phyloP scores from a whole-genome alignment of 1,140 invertebrate species.

The Hetaerina americana region DNA sequence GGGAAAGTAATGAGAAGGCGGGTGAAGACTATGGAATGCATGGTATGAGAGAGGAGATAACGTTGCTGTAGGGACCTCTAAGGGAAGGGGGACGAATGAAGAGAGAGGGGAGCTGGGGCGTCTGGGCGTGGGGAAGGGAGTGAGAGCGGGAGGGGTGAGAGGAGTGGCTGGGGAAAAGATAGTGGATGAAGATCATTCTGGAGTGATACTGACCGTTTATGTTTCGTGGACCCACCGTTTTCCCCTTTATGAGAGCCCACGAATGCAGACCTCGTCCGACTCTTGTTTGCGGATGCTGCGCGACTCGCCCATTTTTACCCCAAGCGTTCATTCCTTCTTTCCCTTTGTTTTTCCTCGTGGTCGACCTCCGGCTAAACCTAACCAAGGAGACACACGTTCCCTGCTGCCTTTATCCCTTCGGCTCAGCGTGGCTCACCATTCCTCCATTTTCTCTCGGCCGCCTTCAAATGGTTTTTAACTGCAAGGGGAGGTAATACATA shows the following conservation, averaged over 20 bases:
- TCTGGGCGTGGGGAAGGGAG: background rate
- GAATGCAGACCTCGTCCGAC: background rate
- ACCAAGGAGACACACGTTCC: background rate
- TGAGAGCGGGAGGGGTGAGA: background rate
- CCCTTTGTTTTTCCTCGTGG: background rate
- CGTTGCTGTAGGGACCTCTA: no score
- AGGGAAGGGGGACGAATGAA: background rate
- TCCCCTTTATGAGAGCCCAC: background rate
- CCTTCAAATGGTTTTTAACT: background rate
- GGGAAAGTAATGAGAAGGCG: no score
- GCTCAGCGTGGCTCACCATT: background rate
- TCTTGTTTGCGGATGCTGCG: background rate
- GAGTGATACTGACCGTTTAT: background rate
- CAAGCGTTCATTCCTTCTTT: background rate
- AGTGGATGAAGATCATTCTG: background rate
- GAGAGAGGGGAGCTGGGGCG: background rate
- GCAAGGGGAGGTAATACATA: background rate
- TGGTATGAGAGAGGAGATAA: no score
- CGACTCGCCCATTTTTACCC: background rate
- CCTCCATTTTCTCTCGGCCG: background rate
- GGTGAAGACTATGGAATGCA: no score
- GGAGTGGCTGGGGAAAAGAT: background rate
- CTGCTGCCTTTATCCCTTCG: background rate
- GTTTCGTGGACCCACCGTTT: background rate
- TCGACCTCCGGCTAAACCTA: background rate